phyloP scores from a whole-genome alignment of 2,113 vertebrate species.

The Ariopsis seemanni region DNA sequence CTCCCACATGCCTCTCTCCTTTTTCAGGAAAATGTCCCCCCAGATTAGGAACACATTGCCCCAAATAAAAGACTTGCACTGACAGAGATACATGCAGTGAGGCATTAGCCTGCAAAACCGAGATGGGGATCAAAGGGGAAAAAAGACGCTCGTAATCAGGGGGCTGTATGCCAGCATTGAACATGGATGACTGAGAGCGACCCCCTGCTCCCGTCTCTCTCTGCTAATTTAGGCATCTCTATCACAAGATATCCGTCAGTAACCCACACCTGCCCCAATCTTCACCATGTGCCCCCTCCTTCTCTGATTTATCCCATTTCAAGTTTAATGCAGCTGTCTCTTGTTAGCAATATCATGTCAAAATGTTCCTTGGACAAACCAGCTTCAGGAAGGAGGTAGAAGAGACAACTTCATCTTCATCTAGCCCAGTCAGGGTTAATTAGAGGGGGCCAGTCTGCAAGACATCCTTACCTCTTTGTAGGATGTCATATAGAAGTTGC shows the following conservation, averaged over 20 bases:
- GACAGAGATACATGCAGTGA: conserved; percentile 57
- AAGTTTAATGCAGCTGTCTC: conserved; percentile 76
- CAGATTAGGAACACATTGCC: conserved; percentile 60
- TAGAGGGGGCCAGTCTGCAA: conserved; percentile 11
- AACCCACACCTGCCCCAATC: conserved; percentile 67
- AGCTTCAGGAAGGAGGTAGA: conserved; percentile 37
- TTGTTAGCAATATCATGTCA: conserved; percentile 65
- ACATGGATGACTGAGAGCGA: conserved; percentile 54
- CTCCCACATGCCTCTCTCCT: background rate
- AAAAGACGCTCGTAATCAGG: conserved; percentile 56
- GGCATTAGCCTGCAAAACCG: conserved; percentile 54
- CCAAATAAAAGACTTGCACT: conserved; percentile 54
- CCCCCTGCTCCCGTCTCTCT: conserved; percentile 48
- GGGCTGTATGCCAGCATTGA: conserved; percentile 52
- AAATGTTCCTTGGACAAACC: conserved; percentile 57
- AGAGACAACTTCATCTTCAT: conserved; percentile 51
- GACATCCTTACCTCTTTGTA: conserved; percentile 45
- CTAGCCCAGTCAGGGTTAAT: conserved; percentile 50
- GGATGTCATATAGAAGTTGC: conserved; percentile 24
- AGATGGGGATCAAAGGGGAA: conserved; percentile 61
- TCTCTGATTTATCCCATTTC: conserved; percentile 65
- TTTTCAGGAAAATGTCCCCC: conserved; percentile 17
- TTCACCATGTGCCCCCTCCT: conserved; percentile 56
- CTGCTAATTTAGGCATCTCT: conserved; percentile 60
- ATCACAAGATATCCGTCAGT: conserved; percentile 61